Evolutionary conservation across 1,140 invertebrate genomes (phyloP), one percentile per base, ranked within the genome.

Genomic region (Asobara japonica): DNA sequence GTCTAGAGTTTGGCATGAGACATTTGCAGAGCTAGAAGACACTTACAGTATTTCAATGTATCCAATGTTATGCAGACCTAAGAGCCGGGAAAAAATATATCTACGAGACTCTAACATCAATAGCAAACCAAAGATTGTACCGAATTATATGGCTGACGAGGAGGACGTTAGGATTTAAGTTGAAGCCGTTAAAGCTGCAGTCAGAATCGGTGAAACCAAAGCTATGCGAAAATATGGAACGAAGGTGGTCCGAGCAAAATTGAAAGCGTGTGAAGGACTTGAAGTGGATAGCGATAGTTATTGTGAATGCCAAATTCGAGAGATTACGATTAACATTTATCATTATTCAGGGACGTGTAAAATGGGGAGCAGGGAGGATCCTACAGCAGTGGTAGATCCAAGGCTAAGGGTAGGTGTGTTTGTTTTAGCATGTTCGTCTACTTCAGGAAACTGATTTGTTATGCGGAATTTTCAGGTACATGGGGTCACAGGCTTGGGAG

Each of bases 291-390:
- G 90, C 0, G 91, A 93, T 75, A 88, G 85, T 11, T 96, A 96
- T 80, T 95, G 93, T 87, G 90, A 90, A 27, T 96, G 95, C 84
- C 89, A 92, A 45, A 85, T 90, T 0, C 87, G 89, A 22, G 88
- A 90, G 69, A 90, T 93, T 25, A 93, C 93, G 0, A 88, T 91
- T 22, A 94, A 91, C 0, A 91, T 95, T 56, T 94, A 93, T 77
- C 94, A 96, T 81, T 92, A 92, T 25, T 90, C 90, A 1, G 94
- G 95, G 0, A 96, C 95, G 0, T 94, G 93, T 80, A 96, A 95
- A 84, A 97, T 97, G 95, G 95, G 94, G 0, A 90, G 91, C 0
- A 71, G 78, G 13, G 86, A 78, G 2, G 94, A 95, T 82, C 86
- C 88, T 3, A 87, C 88, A 0, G 91, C 93, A 3, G 93, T 95